A percentile compares a stretch with the other conserved stretches of the same genome.
phyloP scores from a whole-genome alignment of 2,797 vertebrate species.

The Danio albolineatus region DNA sequence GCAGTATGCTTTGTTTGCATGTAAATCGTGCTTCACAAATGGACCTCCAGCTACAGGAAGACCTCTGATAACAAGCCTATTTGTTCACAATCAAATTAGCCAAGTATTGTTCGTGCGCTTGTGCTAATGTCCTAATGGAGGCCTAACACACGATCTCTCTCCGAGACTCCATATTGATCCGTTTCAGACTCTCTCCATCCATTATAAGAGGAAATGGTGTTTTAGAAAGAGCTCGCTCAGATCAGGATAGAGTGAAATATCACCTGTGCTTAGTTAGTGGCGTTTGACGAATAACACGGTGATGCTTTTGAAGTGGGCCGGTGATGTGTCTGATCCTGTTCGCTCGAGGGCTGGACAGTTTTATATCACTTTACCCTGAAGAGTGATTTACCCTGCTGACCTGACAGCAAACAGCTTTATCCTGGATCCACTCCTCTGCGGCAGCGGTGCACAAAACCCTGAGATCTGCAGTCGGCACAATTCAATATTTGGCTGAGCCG shows the following conservation, averaged over 20 bases:
- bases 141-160: not conserved
- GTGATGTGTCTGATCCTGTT: not conserved
- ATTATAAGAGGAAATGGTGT: constrained; percentile 19
- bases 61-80: not conserved
- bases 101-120: constrained; percentile 30
- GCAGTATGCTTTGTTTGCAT: not conserved
- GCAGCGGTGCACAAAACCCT: not conserved
- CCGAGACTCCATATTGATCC: constrained; percentile 31
- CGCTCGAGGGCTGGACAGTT: not conserved
- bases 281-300: not conserved
- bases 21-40: constrained; percentile 4
- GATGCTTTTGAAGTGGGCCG: not conserved
- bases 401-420: not conserved
- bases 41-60: constrained; percentile 7
- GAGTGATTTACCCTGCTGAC: constrained; percentile 15
- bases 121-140: constrained; percentile 28
- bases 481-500: constrained; percentile 54
- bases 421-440: not conserved
- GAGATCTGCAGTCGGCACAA: constrained; percentile 36
- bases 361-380: not conserved
- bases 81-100: constrained; percentile 37
- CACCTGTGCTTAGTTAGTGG: not conserved
- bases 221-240: not conserved
- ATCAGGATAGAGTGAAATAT: constrained; percentile 10
- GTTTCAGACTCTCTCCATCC: not conserved